Evolutionary conservation across 2,797 vertebrate genomes (phyloP).

Genomic region (Saxicola maurus): DNA sequence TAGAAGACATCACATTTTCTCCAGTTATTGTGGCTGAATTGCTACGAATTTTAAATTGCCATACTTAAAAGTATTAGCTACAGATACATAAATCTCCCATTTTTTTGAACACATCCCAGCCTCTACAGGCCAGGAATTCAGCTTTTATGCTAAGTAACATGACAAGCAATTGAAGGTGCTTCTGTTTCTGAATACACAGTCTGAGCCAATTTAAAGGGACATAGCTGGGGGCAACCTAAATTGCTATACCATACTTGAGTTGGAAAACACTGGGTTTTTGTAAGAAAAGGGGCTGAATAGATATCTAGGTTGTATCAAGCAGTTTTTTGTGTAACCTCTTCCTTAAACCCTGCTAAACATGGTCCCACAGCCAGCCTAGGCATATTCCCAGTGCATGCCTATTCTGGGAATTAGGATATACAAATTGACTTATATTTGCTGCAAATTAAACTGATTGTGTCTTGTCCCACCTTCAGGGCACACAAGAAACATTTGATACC

Average conservation of each 20-base stretch:
- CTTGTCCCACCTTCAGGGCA: constrained; percentile 7
- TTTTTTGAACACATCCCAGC: neutral
- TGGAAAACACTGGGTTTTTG: neutral
- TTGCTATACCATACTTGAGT: neutral
- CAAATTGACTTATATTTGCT: constrained; percentile 31
- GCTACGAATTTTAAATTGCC: constrained; percentile 32
- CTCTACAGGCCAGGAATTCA: neutral
- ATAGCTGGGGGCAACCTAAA: neutral
- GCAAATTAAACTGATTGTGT: constrained; percentile 11
- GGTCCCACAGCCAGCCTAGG: neutral
- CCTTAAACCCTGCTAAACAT: neutral
- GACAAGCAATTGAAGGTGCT: neutral
- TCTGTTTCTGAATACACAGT: neutral
- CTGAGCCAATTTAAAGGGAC: neutral
- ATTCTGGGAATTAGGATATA: constrained; percentile 40
- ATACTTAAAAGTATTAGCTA: constrained; percentile 51
- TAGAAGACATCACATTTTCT: constrained; percentile 17
- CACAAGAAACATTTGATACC: neutral
- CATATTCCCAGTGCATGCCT: constrained; percentile 25
- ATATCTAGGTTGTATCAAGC: neutral
- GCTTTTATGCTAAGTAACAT: constrained; percentile 8
- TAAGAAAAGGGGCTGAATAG: neutral
- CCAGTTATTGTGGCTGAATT: constrained; percentile 3
- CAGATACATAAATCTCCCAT: constrained; percentile 29
- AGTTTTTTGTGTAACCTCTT: neutral